A percentile compares a stretch with the other conserved stretches of the same genome.
Conservation (phyloP, 2,113 vertebrate species). For the Microcebus murinus region DNA sequence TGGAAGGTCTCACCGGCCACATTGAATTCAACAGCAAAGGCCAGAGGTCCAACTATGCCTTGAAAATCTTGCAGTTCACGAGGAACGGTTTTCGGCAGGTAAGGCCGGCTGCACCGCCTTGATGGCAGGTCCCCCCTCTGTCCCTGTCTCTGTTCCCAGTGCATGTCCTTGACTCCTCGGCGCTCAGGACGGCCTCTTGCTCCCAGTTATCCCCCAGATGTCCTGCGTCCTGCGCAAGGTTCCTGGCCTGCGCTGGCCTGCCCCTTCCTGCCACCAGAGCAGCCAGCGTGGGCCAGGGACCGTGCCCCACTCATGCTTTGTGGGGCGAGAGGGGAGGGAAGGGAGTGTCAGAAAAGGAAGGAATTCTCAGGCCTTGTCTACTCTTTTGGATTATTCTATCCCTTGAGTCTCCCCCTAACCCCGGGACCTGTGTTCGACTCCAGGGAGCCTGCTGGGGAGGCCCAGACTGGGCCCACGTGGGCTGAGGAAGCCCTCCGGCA, state of each 20-base stretch:
- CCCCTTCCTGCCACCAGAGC: not conserved
- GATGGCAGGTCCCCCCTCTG: too few species aligned
- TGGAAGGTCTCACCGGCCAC: conserved; percentile 99
- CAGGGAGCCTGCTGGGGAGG: not conserved
- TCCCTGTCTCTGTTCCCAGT: not conserved
- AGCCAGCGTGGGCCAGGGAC: not conserved
- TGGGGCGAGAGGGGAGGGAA: too few species aligned
- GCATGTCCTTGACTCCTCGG: not conserved
- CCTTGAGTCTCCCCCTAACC: not conserved
- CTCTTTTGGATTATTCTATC: not conserved
- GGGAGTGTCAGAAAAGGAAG: not conserved
- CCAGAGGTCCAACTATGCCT: conserved; percentile 96
- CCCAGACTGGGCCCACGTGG: not conserved
- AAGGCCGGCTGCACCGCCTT: conserved; percentile 42
- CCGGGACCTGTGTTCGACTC: not conserved
- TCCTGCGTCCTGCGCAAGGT: not conserved
- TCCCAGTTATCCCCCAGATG: not conserved
- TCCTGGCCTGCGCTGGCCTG: not conserved
- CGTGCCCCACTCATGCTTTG: not conserved
- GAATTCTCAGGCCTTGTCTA: not conserved
- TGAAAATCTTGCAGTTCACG: conserved; percentile 96
- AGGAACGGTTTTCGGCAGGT: conserved; percentile 95
- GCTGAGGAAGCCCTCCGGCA: not conserved
- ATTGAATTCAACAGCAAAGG: conserved; percentile 99
- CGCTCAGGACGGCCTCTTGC: not conserved